Evolutionary conservation across 2,113 vertebrate genomes (phyloP).

Genomic region (Acrocephalus kingi): DNA sequence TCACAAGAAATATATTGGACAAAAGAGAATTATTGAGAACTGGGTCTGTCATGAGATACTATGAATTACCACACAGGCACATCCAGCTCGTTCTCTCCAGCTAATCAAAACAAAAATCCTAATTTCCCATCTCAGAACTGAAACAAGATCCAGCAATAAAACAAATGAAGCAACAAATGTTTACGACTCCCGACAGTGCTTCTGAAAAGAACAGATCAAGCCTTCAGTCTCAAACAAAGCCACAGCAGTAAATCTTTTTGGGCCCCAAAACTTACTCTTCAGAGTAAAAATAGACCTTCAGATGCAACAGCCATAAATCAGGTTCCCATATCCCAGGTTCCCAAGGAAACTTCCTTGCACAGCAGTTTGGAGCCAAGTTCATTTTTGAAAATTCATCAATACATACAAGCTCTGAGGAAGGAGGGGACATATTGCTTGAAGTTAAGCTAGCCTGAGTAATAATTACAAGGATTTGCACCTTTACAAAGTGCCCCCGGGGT

Average conservation of each 20-base stretch:
- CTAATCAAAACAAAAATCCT: not conserved
- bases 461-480: not conserved
- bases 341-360: not conserved
- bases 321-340: not conserved
- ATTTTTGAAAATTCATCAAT: not conserved
- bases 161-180: not conserved
- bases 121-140: not conserved
- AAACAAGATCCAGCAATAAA: not conserved
- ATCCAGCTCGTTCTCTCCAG: not conserved
- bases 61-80: not conserved
- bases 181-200: fast-evolving
- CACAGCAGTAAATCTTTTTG: not conserved
- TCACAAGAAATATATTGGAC: not conserved
- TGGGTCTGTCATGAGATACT: not conserved
- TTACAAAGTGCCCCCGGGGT: not conserved
- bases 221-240: not conserved
- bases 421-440: not conserved
- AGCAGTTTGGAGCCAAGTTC: not conserved
- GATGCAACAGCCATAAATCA: not conserved
- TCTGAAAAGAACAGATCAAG: not conserved
- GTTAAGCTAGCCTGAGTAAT: not conserved
- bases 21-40: not conserved
- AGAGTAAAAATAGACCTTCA: not conserved
- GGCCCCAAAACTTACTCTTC: not conserved
- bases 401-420: not conserved